Evolutionary conservation across 2,113 vertebrate genomes (phyloP), one percentile per base, ranked within the genome.

Genomic region (Benitochromis conjunctus): DNA sequence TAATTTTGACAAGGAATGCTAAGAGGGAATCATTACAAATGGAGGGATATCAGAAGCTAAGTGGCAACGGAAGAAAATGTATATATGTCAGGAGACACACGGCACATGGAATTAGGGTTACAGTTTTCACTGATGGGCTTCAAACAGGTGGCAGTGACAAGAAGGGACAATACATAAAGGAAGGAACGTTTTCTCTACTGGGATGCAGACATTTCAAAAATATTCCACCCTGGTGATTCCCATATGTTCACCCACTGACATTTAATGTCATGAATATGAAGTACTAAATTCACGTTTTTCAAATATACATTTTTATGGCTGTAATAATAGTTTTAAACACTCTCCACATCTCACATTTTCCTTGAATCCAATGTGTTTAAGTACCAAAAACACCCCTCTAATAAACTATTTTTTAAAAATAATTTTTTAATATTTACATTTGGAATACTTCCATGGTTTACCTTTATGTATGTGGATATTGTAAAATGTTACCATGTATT

Each of bases 1-100:
- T 94, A 94, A 93, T 92, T 95, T 88, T 85, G 92, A 90, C 79
- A 21, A 77, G 86, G 90, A 93, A 92, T 84, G 78, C 64, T 55
- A 48, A n/a, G 6, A n/a, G 85, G 89, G 86, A 94, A 92, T 90
- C 66, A 19, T 88, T 77, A 56, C 64, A 87, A 90, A 92, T 41
- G 36, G 64, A 83, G 29, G 53, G 78, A 87, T 83, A 86, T 64
- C 57, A 24, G 83, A 38, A 60, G 54, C 53, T 29, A 48, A 41
- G 53, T 41, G 26, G 77, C 4, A 7, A 89, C 1, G 24, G 83
- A 82, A 82, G 81, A 64, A 62, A 83, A 85, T 41, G 56, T 43
- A 18, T 46, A n/a, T 79, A 60, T 78, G 54, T 71, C 55, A 19
- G 4, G 36, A 55, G 51, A 79, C 66, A 79, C 31, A 85, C 11